A percentile compares a stretch with the other conserved stretches of the same genome.
These are phyloP conservation scores for Thalpophila matura DNA, from an alignment of 2,888 invertebrate genomes.

Conservation along the genomic window DNA sequence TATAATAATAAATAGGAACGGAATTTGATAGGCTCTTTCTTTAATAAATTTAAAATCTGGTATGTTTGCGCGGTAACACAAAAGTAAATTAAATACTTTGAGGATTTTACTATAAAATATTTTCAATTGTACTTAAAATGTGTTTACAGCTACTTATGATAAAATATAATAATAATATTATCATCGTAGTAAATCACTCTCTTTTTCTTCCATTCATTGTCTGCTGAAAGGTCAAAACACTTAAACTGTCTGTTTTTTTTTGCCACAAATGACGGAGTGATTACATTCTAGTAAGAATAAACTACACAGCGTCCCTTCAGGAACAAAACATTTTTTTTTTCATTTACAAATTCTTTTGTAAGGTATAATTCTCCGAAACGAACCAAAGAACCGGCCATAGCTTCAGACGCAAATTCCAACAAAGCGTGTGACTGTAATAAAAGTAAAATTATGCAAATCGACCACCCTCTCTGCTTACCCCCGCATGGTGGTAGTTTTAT, in stretches of 20 bases:
- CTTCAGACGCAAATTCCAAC: slow-evolving; percentile 55
- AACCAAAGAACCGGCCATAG: slow-evolving; percentile 36
- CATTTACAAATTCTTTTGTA: slow-evolving; percentile 39
- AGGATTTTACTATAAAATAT: no score
- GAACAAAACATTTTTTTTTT: background rate
- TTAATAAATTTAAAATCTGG: background rate
- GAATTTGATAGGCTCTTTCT: background rate
- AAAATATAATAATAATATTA: no score
- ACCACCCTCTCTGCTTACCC: slow-evolving; percentile 43
- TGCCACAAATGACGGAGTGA: no score
- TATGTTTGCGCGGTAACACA: background rate
- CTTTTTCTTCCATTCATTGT: no score
- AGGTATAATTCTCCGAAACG: slow-evolving; percentile 32
- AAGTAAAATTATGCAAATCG: slow-evolving; percentile 66
- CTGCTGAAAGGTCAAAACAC: no score
- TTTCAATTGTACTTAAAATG: no score
- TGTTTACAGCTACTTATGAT: no score
- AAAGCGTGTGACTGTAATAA: slow-evolving; percentile 60
- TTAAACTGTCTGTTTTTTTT: no score
- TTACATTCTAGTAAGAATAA: no score
- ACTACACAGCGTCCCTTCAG: no score
- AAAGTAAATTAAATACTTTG: no score
- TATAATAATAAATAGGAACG: slow-evolving; percentile 18
- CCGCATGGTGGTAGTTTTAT: slow-evolving; percentile 61
- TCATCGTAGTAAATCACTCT: no score